Conservation (phyloP, 2,113 vertebrate species). For the Paramormyrops kingsleyae region DNA sequence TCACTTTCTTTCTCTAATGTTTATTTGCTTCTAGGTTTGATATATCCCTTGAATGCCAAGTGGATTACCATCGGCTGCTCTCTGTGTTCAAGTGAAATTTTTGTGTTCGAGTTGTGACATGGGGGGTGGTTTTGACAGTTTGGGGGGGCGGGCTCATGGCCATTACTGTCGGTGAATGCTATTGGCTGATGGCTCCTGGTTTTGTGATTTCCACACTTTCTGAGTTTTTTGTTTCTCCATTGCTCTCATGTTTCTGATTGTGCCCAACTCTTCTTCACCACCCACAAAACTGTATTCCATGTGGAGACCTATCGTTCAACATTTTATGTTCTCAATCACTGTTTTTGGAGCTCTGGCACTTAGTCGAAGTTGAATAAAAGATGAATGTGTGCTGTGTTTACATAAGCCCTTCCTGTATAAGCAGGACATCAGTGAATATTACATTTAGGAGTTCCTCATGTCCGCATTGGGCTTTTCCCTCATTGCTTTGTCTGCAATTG, state of each 20-base stretch:
- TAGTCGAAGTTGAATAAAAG: not conserved
- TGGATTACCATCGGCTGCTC: too few relatives aligned
- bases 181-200: too few relatives aligned
- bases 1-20: too few relatives aligned
- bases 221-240: not conserved
- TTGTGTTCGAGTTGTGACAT: too few relatives aligned
- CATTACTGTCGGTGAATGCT: too few relatives aligned
- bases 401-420: not conserved
- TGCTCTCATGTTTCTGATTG: not conserved
- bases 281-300: not conserved
- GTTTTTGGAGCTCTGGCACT: not conserved
- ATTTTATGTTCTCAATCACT: not conserved
- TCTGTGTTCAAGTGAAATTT: too few relatives aligned
- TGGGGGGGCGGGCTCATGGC: too few relatives aligned
- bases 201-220: not conserved
- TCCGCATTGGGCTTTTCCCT: not conserved
- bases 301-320: not conserved
- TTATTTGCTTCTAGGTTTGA: too few relatives aligned
- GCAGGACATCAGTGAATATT: not conserved
- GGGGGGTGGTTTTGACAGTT: too few relatives aligned
- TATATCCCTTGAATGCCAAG: too few relatives aligned
- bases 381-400: not conserved
- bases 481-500: not conserved
- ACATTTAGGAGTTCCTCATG: not conserved
- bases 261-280: not conserved